phyloP scores from a whole-genome alignment of 37 sponge, comb jelly and placozoan species.

The Crambe crambe region DNA sequence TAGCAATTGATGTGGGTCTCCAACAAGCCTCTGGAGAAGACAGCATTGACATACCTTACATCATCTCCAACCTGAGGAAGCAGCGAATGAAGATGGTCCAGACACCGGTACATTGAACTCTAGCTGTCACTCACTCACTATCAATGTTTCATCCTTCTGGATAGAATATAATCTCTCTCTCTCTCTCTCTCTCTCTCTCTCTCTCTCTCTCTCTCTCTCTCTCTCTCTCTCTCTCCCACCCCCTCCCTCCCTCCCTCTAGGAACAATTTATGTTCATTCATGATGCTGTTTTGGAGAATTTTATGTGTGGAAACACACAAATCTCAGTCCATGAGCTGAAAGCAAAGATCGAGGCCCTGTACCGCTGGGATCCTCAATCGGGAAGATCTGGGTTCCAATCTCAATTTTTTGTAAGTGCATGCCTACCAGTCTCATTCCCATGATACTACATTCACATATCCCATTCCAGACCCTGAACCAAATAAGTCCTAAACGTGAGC shows the following conservation, averaged over 20 bases:
- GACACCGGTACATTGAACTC: slow-evolving; percentile 39
- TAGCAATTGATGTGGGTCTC: not conserved
- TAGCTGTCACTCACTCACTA: too few relatives aligned
- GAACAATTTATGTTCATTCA: slow-evolving; percentile 60
- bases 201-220: not conserved
- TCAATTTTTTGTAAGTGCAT: slow-evolving; percentile 9
- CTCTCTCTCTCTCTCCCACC: slow-evolving; percentile 9
- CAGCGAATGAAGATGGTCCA: slow-evolving; percentile 51
- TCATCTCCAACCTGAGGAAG: slow-evolving; percentile 3
- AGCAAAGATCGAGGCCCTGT: not conserved
- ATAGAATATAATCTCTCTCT: not conserved
- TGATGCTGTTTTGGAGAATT: slow-evolving; percentile 52
- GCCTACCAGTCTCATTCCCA: not conserved
- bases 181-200: slow-evolving; percentile 22
- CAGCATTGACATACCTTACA: slow-evolving; percentile 15
- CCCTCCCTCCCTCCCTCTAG: slow-evolving; percentile 6
- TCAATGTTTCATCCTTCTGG: not conserved
- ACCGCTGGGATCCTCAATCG: not conserved
- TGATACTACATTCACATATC: not conserved
- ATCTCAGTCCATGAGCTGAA: slow-evolving; percentile 9
- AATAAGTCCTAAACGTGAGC: slow-evolving; percentile 28
- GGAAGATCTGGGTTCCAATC: slow-evolving; percentile 2
- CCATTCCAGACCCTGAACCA: slow-evolving; percentile 22
- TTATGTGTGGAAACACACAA: slow-evolving; percentile 49
- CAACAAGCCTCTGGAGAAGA: slow-evolving; percentile 13